Evolutionary conservation across 2,797 vertebrate species (phyloP), one percentile per base, ranked within the genome.

Genomic region (Podarcis lilfordi): DNA sequence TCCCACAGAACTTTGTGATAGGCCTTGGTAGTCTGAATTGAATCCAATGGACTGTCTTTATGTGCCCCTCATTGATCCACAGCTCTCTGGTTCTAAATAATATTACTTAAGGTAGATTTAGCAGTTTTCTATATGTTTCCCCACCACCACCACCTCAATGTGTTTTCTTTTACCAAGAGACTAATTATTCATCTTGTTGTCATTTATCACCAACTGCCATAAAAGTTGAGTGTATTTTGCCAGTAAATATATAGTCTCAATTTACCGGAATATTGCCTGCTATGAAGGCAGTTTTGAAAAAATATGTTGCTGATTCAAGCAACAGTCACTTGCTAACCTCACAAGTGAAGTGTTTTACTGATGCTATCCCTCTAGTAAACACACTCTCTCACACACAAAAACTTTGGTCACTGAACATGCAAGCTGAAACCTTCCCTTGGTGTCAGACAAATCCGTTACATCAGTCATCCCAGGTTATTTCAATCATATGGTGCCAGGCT

Each of bases 311-410:
- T 87, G 93, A 88, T 59, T 35, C 88, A 37, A 86, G 88, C 74
- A 25, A 2, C 0, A 50, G 59, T 0, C 72, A 50, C 84, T 59
- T 8, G 5, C 40, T 64, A 71, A 90, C 90, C 89, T 91, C 89
- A 83, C 13, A 45, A 50, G 45, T 5, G 0, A 69, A 21, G 72
- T 77, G 0, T 92, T 93, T 86, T 94, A 91, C 93, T 50, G 86
- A 85, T 55, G 29, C 61, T 64, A 1, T 21, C 37, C 78, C 32
- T 89, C 1, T 89, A 27, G 88, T n/a, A 35, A 68, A 91, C 81
- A 86, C 92, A 71, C 17, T 23, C 88, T 7, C 88, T 86, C 90
- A 68, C 32, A 37, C 32, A 74, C 13, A 87, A 92, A 82, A 85
- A 21, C 2, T 50, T 0, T 2, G 87, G 82, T n/a, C 5, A 29